Conservation (phyloP, 2,113 vertebrate species). For the Pardalotus punctatus region DNA sequence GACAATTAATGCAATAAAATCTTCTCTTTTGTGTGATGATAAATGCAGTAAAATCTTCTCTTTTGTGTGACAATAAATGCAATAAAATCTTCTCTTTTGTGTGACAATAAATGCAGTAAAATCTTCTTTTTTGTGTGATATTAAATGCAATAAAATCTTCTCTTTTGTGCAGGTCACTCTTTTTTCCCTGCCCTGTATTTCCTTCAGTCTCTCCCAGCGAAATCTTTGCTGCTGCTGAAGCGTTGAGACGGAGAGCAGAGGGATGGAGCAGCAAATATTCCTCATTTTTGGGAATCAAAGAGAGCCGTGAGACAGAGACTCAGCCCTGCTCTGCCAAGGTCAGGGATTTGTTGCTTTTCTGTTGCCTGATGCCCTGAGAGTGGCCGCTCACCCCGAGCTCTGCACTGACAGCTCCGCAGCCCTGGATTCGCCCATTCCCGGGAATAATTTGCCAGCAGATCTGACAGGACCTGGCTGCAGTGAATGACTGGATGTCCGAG, state of each 20-base stretch:
- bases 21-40: too few species aligned
- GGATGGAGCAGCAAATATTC: background rate
- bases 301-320: too few species aligned
- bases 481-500: background rate
- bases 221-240: background rate
- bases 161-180: background rate
- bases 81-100: too few species aligned
- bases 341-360: background rate
- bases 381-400: background rate
- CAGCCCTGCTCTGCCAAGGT: background rate
- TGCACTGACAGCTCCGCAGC: background rate
- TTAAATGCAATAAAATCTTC: too few species aligned
- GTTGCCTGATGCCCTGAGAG: background rate
- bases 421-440: background rate
- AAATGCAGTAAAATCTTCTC: too few species aligned
- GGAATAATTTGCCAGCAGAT: background rate
- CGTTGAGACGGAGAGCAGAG: background rate
- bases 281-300: background rate
- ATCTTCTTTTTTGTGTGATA: too few species aligned
- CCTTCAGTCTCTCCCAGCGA: background rate
- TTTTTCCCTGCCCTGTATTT: background rate
- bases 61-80: too few species aligned
- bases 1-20: too few species aligned
- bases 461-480: background rate
- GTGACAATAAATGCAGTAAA: too few species aligned